Conservation (phyloP, 2,113 vertebrate species). For the Aphelocoma coerulescens region DNA sequence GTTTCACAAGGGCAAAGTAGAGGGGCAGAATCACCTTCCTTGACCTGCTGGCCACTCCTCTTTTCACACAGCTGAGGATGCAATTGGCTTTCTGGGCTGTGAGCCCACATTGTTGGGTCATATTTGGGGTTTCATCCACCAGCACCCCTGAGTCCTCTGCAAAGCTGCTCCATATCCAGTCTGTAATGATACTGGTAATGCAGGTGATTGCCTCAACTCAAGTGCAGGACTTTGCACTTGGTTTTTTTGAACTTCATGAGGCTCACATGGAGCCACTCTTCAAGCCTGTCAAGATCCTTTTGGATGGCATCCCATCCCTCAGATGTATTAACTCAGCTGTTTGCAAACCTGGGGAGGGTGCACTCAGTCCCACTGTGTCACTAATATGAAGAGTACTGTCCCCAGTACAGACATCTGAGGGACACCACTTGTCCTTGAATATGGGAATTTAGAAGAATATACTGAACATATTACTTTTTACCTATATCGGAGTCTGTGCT, state of each 20-base stretch:
- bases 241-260: not conserved
- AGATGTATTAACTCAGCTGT: rapidly evolving
- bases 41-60: rapidly evolving
- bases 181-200: not conserved
- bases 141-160: not conserved
- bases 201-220: not conserved
- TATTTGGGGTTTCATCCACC: not conserved
- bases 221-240: not conserved
- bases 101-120: not conserved
- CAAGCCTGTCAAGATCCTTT: not conserved
- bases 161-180: not conserved
- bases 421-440: not conserved
- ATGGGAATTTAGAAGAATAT: not conserved
- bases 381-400: not conserved
- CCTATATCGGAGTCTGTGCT: not conserved
- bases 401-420: not conserved
- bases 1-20: not conserved
- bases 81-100: not conserved
- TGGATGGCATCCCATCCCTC: not conserved
- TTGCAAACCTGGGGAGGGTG: not conserved
- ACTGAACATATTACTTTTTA: not conserved
- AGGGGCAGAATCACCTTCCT: not conserved
- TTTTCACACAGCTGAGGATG: not conserved
- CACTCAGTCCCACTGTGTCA: not conserved
- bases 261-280: not conserved